A percentile compares a stretch with the other conserved stretches of the same genome.
Evolutionary conservation across 2,797 vertebrate genomes (phyloP).

Genomic region (Cryptoprocta ferox): DNA sequence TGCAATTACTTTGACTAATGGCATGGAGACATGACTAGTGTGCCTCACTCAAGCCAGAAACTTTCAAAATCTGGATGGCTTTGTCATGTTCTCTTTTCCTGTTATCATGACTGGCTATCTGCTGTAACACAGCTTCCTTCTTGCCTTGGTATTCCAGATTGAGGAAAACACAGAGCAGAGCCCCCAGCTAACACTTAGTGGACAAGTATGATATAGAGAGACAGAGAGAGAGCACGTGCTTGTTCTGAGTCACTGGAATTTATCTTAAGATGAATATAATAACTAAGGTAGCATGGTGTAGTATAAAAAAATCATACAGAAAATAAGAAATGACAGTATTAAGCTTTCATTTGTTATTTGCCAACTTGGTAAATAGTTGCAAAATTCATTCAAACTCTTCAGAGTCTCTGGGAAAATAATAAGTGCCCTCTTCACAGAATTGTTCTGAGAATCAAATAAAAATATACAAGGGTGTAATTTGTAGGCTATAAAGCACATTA

Average conservation of each 20-base stretch:
- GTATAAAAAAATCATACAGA: background rate
- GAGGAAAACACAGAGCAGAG: background rate
- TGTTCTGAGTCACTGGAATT: background rate
- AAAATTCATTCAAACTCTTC: background rate
- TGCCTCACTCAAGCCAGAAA: background rate
- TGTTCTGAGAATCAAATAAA: background rate
- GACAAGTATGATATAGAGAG: background rate
- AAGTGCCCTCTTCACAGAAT: background rate
- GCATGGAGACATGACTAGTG: background rate
- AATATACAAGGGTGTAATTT: background rate
- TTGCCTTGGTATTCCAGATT: background rate
- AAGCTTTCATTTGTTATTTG: constrained; percentile 16
- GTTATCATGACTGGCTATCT: background rate
- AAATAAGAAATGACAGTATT: background rate
- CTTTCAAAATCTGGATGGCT: background rate
- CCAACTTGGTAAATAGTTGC: background rate
- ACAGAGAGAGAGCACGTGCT: background rate
- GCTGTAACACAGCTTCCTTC: background rate
- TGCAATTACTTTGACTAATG: background rate
- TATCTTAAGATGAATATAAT: too few relatives aligned
- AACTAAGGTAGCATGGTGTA: background rate
- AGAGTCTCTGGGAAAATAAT: constrained; percentile 17
- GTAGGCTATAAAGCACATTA: background rate
- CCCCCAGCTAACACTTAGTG: background rate
- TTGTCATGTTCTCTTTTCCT: background rate